Base-by-base conservation (phyloP, 2,888 invertebrate species). In the Parasteatoda lunata region DNA sequence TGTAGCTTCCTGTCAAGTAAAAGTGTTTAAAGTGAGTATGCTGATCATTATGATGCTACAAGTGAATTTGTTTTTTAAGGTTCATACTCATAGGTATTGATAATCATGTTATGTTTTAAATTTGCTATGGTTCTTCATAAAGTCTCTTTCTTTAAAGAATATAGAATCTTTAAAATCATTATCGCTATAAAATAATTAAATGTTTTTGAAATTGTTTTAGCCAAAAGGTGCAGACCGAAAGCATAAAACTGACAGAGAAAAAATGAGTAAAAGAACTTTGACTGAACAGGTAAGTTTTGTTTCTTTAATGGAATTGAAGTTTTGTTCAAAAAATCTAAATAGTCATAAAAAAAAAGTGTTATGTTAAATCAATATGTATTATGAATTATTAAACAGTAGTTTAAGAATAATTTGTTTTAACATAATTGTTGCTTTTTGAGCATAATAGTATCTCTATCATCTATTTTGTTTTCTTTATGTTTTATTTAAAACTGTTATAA, bases 201-300 rank as follows among this genome's bases (percentile, higher is more conserved):
- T 30, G 30, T 30, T 30, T 30, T 30, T 30, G 30, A 30, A 15
- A 66, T 68, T 30, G 47, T 83, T 77, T 91, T 95, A 98, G 93
- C 93, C 98, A 85, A 98, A 98, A 92, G 98, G 98, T 3, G 98
- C 98, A 0, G 98, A 98, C 92, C 94, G 98, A 76, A 98, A 98
- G 91, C 98, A 98, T 92, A 98, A 98, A 91, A 98, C 98, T 91
- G 98, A 98, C 92, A 93, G 97, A 0, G 98, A 98, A 92, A 98
- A 98, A 92, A 96, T 98, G 90, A 94, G 96, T 92, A 95, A 97
- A 89, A 93, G 97, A 77, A 95, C 97, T 4, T 93, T 94, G 13
- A 93, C 94, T 3, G 97, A 97, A 91, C 94, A 96, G 85, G 85
- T 86, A 70, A n/a, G 13, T 70, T 70, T 70, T 11, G 48, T 30